These are phyloP conservation scores for Heteronetta atricapilla DNA, from an alignment of 2,113 vertebrate genomes.

Conservation along the genomic window DNA sequence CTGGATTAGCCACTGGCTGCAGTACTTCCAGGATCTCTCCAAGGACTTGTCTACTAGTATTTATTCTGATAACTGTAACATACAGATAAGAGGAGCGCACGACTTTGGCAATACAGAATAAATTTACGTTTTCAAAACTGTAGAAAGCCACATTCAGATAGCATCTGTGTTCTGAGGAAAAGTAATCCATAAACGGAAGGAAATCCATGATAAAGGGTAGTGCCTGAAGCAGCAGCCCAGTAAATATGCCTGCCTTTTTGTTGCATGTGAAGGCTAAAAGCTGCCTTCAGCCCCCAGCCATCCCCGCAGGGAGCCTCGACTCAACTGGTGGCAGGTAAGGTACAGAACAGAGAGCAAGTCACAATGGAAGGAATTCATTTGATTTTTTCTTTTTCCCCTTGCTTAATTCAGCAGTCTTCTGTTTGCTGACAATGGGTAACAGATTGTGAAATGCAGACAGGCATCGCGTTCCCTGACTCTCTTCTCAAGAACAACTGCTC, in stretches of 20 bases:
- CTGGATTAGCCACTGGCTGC: slow-evolving; percentile 60
- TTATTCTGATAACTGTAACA: slow-evolving; percentile 70
- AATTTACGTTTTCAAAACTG: slow-evolving; percentile 64
- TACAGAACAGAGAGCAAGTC: neutral
- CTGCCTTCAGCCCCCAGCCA: no score
- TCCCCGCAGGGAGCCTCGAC: neutral
- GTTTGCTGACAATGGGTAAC: neutral
- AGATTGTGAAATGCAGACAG: neutral
- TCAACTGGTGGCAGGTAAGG: neutral
- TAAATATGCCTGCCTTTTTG: neutral
- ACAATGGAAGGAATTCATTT: neutral
- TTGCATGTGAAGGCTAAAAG: neutral
- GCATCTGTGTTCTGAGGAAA: neutral
- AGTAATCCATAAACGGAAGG: neutral
- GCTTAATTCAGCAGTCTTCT: neutral
- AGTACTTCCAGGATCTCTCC: slow-evolving; percentile 54
- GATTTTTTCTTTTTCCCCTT: neutral
- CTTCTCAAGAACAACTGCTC: neutral
- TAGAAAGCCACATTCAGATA: neutral
- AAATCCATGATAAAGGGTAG: neutral
- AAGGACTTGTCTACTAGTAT: slow-evolving; percentile 60
- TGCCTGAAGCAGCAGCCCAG: neutral
- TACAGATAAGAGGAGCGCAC: slow-evolving; percentile 64
- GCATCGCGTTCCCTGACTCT: neutral
- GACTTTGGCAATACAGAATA: slow-evolving; percentile 34